Conservation (phyloP, 2,888 invertebrate genomes). For the Serrognathus titanus region DNA sequence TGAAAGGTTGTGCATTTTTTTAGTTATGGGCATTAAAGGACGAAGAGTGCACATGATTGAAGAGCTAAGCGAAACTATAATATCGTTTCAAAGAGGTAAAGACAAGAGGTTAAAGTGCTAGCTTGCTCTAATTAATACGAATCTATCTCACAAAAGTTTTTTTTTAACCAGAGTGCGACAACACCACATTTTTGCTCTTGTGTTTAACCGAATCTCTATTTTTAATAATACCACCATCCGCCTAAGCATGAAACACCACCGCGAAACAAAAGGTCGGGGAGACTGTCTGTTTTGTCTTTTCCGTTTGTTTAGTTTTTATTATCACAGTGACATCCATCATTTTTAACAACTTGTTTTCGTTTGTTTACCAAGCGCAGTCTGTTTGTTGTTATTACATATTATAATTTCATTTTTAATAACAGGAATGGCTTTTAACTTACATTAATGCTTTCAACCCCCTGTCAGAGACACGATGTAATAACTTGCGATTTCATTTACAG, state of each 20-base stretch:
- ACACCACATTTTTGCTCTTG: background rate
- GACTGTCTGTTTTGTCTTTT: too few relatives aligned
- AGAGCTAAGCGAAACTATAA: slow-evolving; percentile 96
- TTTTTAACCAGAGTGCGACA: background rate
- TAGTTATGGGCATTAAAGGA: slow-evolving; percentile 99
- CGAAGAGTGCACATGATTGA: slow-evolving; percentile 98
- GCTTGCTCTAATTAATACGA: slow-evolving; percentile 12
- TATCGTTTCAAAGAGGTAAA: slow-evolving; percentile 99
- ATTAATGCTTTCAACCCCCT: background rate
- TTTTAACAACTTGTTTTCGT: too few relatives aligned
- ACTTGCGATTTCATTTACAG: slow-evolving; percentile 54
- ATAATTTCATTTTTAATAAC: slow-evolving; percentile 13
- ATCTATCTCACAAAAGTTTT: slow-evolving; percentile 11
- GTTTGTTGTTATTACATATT: background rate
- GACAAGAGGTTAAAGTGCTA: slow-evolving; percentile 21
- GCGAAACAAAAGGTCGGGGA: too few relatives aligned
- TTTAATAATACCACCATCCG: too few relatives aligned
- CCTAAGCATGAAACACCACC: too few relatives aligned
- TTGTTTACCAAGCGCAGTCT: too few relatives aligned
- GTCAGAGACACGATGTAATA: background rate
- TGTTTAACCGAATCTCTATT: too few relatives aligned
- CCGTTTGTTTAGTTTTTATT: too few relatives aligned
- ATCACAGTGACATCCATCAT: too few relatives aligned
- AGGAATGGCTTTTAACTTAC: slow-evolving; percentile 17
- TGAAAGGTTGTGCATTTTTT: slow-evolving; percentile 39